Evolutionary conservation across 2,888 invertebrate species (phyloP).

Genomic region (Polylopha cassiicola): DNA sequence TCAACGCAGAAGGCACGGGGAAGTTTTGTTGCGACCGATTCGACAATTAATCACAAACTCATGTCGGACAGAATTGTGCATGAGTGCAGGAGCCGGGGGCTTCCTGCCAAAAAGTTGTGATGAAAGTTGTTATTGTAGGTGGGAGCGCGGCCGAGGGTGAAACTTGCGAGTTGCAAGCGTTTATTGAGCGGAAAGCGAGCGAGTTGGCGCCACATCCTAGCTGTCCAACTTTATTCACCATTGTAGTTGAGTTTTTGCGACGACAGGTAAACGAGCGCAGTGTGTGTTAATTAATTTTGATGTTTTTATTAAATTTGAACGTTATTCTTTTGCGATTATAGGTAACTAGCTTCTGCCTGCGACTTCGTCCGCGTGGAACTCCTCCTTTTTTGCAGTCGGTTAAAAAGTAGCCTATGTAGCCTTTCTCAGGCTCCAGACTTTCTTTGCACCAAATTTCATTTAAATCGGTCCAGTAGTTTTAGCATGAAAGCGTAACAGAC

Average conservation of each 20-base stretch:
- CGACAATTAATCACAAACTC: slow-evolving; percentile 16
- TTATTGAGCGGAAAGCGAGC: slow-evolving; percentile 21
- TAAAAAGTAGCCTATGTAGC: too few relatives aligned
- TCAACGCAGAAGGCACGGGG: slow-evolving; percentile 2
- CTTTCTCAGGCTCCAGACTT: too few relatives aligned
- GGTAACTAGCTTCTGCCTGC: too few relatives aligned
- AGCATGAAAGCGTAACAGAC: too few relatives aligned
- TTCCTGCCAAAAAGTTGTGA: slow-evolving; percentile 16
- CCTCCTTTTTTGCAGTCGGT: too few relatives aligned
- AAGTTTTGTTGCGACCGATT: slow-evolving; percentile 10
- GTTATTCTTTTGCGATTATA: too few relatives aligned
- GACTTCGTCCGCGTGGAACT: too few relatives aligned
- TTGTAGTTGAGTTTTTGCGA: slow-evolving; percentile 16
- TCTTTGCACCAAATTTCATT: too few relatives aligned
- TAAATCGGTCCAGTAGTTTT: too few relatives aligned
- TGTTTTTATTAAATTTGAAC: too few relatives aligned
- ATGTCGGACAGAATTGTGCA: slow-evolving; percentile 17
- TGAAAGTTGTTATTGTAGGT: slow-evolving; percentile 20
- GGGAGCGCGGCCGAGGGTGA: slow-evolving; percentile 11
- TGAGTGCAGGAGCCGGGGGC: slow-evolving; percentile 10
- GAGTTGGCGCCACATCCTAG: slow-evolving; percentile 10
- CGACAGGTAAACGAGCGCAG: slow-evolving; percentile 21
- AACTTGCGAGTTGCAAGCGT: slow-evolving; percentile 20
- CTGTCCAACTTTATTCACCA: slow-evolving; percentile 19
- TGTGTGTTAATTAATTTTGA: too few relatives aligned